phyloP scores from a whole-genome alignment of 23 tunicate genomes.

The Clavelina lepadiformis region DNA sequence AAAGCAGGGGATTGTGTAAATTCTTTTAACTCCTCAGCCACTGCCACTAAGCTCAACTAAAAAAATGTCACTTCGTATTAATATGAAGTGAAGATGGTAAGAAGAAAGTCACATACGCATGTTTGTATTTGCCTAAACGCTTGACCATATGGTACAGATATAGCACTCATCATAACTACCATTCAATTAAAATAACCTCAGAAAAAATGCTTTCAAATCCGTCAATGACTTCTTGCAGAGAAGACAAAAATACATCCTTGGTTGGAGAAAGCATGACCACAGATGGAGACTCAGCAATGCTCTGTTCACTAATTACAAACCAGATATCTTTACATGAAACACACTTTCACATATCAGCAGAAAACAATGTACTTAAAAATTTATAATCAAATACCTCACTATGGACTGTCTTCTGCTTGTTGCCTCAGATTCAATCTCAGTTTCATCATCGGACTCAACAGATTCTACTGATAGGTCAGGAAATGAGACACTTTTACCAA shows the following conservation, averaged over 20 bases:
- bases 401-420: slow-evolving; percentile 56
- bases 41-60: no score
- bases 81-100: no score
- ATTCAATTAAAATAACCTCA: slow-evolving; percentile 27
- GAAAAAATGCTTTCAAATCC: slow-evolving; percentile 48
- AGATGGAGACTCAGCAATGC: slow-evolving; percentile 36
- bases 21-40: slow-evolving; percentile 39
- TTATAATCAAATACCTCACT: slow-evolving; percentile 31
- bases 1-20: slow-evolving; percentile 72
- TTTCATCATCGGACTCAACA: slow-evolving; percentile 21
- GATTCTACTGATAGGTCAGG: slow-evolving; percentile 24
- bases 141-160: not conserved
- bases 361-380: not conserved
- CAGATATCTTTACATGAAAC: no score
- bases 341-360: not conserved
- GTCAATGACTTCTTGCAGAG: slow-evolving; percentile 34
- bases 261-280: slow-evolving; percentile 48
- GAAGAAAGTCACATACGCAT: no score
- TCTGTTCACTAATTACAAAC: slow-evolving; percentile 66
- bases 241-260: slow-evolving; percentile 42
- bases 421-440: slow-evolving; percentile 32
- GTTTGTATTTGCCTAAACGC: not conserved
- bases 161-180: not conserved
- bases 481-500: slow-evolving; percentile 27
- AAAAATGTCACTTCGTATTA: no score